Conservation (phyloP, 2,888 invertebrate species). For the Epinotia nisella region DNA sequence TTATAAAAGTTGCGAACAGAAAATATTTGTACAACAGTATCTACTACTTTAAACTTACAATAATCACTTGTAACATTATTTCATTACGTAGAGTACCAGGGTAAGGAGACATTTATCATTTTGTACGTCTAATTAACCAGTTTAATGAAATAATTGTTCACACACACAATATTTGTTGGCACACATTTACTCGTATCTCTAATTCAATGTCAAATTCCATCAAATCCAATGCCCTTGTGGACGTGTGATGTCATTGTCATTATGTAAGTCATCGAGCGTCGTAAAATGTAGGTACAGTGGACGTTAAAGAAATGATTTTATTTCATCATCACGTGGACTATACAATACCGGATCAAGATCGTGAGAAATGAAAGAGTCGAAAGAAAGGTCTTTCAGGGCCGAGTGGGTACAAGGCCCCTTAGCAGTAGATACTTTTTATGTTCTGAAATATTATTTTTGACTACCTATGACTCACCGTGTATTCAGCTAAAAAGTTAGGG, state of each 20-base stretch:
- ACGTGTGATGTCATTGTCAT: slow-evolving; percentile 18
- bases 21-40: too few relatives aligned
- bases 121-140: slow-evolving; percentile 8
- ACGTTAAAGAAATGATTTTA: too few relatives aligned
- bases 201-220: slow-evolving; percentile 41
- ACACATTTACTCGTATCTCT: slow-evolving; percentile 18
- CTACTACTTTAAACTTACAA: too few relatives aligned
- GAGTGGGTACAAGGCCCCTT: too few relatives aligned
- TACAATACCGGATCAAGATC: neutral
- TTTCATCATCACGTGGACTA: too few relatives aligned
- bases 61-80: too few relatives aligned
- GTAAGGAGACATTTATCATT: neutral
- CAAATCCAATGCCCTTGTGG: slow-evolving; percentile 39
- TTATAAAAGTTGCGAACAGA: too few relatives aligned
- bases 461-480: neutral
- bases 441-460: neutral
- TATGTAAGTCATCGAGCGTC: slow-evolving; percentile 25
- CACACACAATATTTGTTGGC: slow-evolving; percentile 33
- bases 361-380: too few relatives aligned
- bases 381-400: too few relatives aligned
- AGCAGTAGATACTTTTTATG: too few relatives aligned
- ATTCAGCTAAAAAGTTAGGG: neutral
- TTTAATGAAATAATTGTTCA: slow-evolving; percentile 21
- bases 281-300: neutral
- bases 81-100: neutral